phyloP scores from a whole-genome alignment of 2,888 invertebrate genomes.

The Mythimna impura region DNA sequence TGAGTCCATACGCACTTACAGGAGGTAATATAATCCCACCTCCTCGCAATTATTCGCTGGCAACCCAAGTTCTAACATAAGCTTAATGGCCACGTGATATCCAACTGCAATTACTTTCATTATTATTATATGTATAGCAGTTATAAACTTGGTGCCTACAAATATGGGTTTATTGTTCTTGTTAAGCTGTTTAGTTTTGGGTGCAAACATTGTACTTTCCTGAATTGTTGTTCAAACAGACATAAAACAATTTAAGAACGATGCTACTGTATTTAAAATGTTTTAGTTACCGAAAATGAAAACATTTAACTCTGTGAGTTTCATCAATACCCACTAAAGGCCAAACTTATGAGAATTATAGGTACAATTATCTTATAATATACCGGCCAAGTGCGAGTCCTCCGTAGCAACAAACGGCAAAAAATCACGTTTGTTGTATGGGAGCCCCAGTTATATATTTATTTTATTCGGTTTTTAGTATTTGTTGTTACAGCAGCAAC shows the following conservation, averaged over 20 bases:
- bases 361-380: not conserved
- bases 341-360: not conserved
- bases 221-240: constrained; percentile 32
- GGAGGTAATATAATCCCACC: constrained; percentile 24
- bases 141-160: constrained; percentile 52
- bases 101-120: constrained; percentile 57
- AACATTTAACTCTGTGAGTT: not conserved
- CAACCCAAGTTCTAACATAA: constrained; percentile 32
- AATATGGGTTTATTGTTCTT: constrained; percentile 54
- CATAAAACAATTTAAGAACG: constrained; percentile 28
- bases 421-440: too few relatives aligned
- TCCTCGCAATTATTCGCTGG: constrained; percentile 33
- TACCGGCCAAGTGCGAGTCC: too few relatives aligned
- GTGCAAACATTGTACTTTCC: constrained; percentile 34
- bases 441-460: too few relatives aligned
- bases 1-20: not conserved
- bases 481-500: too few relatives aligned
- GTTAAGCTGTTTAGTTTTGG: constrained; percentile 56
- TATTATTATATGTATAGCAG: constrained; percentile 54
- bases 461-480: too few relatives aligned
- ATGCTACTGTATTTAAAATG: constrained; percentile 19
- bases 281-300: not conserved
- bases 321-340: not conserved
- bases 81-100: constrained; percentile 46
- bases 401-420: too few relatives aligned